Percentiles rank a stretch among this genome's conserved stretches.
Conservation (phyloP, 2,113 vertebrate species). For the Pituophis catenifer region DNA sequence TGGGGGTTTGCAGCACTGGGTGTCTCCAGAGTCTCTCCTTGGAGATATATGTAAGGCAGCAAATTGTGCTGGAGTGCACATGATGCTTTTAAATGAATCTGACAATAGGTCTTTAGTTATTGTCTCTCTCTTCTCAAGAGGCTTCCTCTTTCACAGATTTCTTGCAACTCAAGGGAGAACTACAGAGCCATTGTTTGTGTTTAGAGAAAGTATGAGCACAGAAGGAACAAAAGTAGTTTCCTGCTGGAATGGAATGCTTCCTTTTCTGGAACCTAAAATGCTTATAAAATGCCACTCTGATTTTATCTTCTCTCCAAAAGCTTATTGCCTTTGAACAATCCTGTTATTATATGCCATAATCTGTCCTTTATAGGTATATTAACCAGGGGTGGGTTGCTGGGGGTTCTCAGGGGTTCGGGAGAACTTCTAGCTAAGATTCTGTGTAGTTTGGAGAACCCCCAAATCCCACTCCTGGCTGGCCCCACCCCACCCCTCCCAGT, state of each 20-base stretch:
- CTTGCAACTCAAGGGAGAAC: not conserved
- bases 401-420: too few relatives aligned
- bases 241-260: not conserved
- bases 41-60: not conserved
- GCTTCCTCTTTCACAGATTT: not conserved
- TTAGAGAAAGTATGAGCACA: not conserved
- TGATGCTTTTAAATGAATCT: not conserved
- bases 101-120: not conserved
- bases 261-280: not conserved
- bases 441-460: too few relatives aligned
- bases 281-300: not conserved
- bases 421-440: too few relatives aligned
- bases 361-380: not conserved
- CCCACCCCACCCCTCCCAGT: too few relatives aligned
- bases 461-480: too few relatives aligned
- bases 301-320: not conserved
- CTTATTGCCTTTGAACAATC: not conserved
- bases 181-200: not conserved
- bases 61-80: not conserved
- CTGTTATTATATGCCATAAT: not conserved
- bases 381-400: not conserved
- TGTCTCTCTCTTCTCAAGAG: not conserved
- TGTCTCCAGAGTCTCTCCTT: not conserved
- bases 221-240: not conserved
- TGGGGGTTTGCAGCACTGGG: not conserved